Evolutionary conservation across 2,113 vertebrate genomes (phyloP), one percentile per base, ranked within the genome.

Genomic region (Aythya baeri): DNA sequence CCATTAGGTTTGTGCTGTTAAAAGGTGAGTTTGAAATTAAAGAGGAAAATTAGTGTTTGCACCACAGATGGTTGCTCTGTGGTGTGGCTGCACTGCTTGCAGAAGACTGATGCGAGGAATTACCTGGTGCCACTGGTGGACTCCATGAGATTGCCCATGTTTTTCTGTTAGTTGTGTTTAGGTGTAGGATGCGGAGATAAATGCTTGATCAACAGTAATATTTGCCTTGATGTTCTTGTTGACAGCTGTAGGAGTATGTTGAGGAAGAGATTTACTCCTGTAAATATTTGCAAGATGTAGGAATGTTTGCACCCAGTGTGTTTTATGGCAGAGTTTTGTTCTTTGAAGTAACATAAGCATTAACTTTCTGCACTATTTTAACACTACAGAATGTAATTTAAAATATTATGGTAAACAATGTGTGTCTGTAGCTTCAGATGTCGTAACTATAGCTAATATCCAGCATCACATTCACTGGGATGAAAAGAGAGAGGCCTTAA

Each of bases 1-100:
- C 86, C 72, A 77, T 96, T 85, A 92, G 21, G 52, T 88, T 67
- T 17, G 9, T 89, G 88, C 55, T 74, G 49, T 94, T 83, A 59
- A 89, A 92, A 95, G 89, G 80, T 72, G 73, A 84, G 58, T 50
- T 90, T 61, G 50, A 89, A 92, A 86, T 94, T 36, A 84, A 96
- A 62, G 72, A 31, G 54, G 80, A 79, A 55, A 72, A 76, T 6
- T 31, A 63, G 52, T 73, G 18, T 74, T 96, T 81, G 86, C 73
- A 55, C 62, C 34, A 17, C 49, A 90, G 83, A 58, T 83, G 66
- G 63, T 16, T 44, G 36, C 49, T 83, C 36, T 2, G 0, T 75
- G 58, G 22, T 59, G 49, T 43, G 34, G 52, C n/a, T 7, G 5
- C 25, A 36, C 27, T 55, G 44, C 12, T 21, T 66, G 67, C 29